A percentile compares a stretch with the other conserved stretches of the same genome.
Evolutionary conservation across 2,113 vertebrate species (phyloP).

Genomic region (Martes martes): DNA sequence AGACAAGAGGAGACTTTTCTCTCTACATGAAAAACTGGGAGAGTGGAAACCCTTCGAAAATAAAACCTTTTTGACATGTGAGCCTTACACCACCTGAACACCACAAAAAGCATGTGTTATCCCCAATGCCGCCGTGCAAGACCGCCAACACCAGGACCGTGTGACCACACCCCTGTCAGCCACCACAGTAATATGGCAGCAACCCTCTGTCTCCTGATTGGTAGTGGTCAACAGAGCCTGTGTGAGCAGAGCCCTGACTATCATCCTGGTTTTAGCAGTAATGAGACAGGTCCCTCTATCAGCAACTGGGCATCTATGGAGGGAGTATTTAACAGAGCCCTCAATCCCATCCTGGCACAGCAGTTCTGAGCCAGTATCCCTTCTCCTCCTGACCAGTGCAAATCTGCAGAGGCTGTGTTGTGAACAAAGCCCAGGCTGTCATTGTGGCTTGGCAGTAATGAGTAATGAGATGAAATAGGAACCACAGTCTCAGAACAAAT

Average conservation of each 20-base stretch:
- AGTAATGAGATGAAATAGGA: conserved; percentile 25
- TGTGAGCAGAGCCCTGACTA: neutral
- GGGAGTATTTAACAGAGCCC: neutral
- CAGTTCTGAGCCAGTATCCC: neutral
- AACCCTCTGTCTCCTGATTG: neutral
- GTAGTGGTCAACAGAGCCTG: neutral
- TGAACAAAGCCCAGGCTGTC: neutral
- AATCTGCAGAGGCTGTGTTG: neutral
- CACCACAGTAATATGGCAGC: neutral
- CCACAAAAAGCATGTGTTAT: neutral
- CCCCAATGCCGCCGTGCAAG: neutral
- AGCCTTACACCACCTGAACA: neutral
- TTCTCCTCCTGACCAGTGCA: neutral
- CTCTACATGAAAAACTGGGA: neutral
- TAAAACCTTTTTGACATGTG: neutral
- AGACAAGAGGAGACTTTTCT: neutral
- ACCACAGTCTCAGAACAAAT: conserved; percentile 2
- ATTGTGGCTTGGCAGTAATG: neutral
- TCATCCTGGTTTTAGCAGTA: neutral
- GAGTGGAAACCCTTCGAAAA: neutral
- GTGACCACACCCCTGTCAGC: neutral
- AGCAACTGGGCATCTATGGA: neutral
- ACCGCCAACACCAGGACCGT: neutral
- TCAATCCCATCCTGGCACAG: neutral
- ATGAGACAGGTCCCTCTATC: neutral